Conservation (phyloP, 2,797 vertebrate species). For the Liasis olivaceus region DNA sequence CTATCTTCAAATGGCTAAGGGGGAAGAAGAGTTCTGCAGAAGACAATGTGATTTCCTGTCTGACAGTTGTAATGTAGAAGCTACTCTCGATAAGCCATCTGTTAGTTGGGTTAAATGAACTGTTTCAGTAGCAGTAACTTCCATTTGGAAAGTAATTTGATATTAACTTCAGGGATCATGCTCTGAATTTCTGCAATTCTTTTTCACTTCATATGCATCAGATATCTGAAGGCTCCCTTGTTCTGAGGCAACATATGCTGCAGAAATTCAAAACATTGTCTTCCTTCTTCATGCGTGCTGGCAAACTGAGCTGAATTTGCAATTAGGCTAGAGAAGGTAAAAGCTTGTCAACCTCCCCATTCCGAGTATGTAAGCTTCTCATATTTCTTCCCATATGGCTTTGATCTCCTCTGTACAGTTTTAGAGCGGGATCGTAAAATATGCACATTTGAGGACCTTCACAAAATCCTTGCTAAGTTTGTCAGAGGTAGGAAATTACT, state of each 20-base stretch:
- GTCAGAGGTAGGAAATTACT: slow-evolving; percentile 46
- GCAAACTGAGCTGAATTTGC: slow-evolving; percentile 44
- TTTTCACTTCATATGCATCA: not conserved
- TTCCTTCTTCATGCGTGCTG: slow-evolving; percentile 26
- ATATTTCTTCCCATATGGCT: slow-evolving; percentile 40
- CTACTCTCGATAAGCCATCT: too few relatives aligned
- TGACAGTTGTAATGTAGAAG: not conserved
- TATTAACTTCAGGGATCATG: not conserved
- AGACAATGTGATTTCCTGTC: not conserved
- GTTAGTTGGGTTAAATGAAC: not conserved
- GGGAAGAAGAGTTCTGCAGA: too few relatives aligned
- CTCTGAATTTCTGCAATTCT: not conserved
- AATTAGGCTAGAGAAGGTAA: slow-evolving; percentile 32
- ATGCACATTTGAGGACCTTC: not conserved
- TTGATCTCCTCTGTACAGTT: slow-evolving; percentile 39
- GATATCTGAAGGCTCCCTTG: not conserved
- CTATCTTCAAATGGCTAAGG: not conserved
- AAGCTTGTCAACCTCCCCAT: slow-evolving; percentile 39
- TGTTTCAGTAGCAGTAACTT: not conserved
- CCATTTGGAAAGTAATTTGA: not conserved
- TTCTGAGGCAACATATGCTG: slow-evolving; percentile 29
- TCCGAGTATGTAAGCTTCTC: slow-evolving; percentile 49
- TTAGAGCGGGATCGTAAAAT: slow-evolving; percentile 32
- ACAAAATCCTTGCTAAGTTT: slow-evolving; percentile 49
- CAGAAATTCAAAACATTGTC: slow-evolving; percentile 47